Evolutionary conservation across 2,888 invertebrate genomes (phyloP).

Genomic region (Agrilus mali): DNA sequence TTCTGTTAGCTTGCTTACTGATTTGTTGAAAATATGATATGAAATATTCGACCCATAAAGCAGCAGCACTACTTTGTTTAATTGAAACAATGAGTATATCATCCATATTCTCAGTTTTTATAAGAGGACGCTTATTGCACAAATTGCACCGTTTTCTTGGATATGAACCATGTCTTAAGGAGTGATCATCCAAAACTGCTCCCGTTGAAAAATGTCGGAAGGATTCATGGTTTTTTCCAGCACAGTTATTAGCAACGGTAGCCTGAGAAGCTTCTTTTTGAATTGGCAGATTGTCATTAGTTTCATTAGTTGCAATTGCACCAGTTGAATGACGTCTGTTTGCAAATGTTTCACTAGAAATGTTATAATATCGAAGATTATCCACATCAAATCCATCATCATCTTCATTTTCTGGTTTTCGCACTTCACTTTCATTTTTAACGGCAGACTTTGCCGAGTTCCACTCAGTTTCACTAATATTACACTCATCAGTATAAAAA

Average conservation of each 20-base stretch:
- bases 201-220: not conserved
- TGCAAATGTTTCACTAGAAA: too few species aligned
- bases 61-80: constrained; percentile 64
- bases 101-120: constrained; percentile 47
- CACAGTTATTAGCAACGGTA: too few species aligned
- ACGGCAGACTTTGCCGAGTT: too few species aligned
- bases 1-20: constrained; percentile 63
- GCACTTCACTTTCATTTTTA: too few species aligned
- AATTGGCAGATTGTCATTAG: too few species aligned
- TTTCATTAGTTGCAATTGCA: too few species aligned
- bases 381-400: too few species aligned
- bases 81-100: constrained; percentile 73
- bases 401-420: too few species aligned
- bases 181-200: constrained; percentile 25
- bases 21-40: constrained; percentile 75
- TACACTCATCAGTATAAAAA: not conserved
- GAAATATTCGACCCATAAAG: constrained; percentile 70
- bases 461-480: not conserved
- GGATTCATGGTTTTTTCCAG: not conserved
- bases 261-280: too few species aligned
- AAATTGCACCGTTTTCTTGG: constrained; percentile 30
- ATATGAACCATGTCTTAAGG: constrained; percentile 30
- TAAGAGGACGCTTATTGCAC: constrained; percentile 26
- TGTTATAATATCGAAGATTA: too few species aligned
- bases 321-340: too few species aligned